These are phyloP conservation scores for Tolypeutes matacus DNA, from an alignment of 2,797 vertebrate species.

Conservation along the genomic window DNA sequence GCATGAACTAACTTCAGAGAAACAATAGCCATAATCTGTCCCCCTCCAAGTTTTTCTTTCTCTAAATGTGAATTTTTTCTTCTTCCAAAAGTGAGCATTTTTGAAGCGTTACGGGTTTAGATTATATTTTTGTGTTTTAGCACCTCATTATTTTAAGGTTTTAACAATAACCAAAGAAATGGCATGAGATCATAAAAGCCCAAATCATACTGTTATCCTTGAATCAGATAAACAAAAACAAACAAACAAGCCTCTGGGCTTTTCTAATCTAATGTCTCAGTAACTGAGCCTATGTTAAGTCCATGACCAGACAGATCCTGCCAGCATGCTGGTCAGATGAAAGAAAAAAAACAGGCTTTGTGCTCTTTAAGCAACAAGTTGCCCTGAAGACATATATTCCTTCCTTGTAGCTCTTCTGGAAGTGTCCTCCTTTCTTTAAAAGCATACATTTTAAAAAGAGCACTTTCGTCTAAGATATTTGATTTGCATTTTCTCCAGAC, in stretches of 20 bases:
- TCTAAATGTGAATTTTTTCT: not conserved
- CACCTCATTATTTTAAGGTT: not conserved
- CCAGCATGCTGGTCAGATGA: not conserved
- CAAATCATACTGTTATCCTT: not conserved
- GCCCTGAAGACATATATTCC: not conserved
- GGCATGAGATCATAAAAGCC: not conserved
- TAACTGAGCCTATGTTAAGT: not conserved
- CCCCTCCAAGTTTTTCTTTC: not conserved
- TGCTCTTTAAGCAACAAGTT: not conserved
- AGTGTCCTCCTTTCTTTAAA: slow-evolving; percentile 9
- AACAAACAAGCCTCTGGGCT: not conserved
- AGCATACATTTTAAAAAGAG: not conserved
- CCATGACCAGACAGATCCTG: not conserved
- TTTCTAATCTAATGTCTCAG: not conserved
- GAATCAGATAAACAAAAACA: not conserved
- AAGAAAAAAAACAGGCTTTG: not conserved
- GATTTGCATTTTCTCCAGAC: slow-evolving; percentile 38
- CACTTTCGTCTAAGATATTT: not conserved
- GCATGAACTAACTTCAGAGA: slow-evolving; percentile 44
- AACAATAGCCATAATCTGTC: not conserved
- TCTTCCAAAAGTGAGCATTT: not conserved
- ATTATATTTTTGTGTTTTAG: not conserved
- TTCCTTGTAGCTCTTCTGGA: not conserved
- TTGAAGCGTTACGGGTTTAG: not conserved
- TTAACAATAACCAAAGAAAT: not conserved